Conservation (phyloP, 2,888 invertebrate genomes). For the Pecten maximus region DNA sequence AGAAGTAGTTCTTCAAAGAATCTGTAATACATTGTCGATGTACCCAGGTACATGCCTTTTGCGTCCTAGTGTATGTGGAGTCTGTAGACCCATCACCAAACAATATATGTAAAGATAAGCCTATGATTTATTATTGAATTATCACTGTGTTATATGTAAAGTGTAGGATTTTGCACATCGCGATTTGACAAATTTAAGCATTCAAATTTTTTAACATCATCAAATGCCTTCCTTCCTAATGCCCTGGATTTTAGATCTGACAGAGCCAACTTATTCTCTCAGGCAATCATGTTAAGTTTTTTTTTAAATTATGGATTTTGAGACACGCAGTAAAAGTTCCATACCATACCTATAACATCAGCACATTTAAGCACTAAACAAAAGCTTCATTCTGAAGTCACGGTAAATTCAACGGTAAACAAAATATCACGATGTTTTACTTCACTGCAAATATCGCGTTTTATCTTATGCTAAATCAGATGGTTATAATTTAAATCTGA, state of each 20-base stretch:
- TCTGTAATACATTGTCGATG: too few relatives aligned
- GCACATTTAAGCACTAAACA: not conserved
- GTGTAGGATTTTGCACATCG: not conserved
- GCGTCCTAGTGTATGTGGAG: too few relatives aligned
- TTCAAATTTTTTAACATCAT: too few relatives aligned
- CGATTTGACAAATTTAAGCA: not conserved
- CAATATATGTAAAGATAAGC: too few relatives aligned
- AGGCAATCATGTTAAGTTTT: not conserved
- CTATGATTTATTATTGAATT: too few relatives aligned
- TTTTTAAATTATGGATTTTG: not conserved
- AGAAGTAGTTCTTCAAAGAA: too few relatives aligned
- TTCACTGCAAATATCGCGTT: conserved; percentile 1
- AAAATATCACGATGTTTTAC: not conserved
- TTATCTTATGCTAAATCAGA: not conserved
- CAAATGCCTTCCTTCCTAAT: not conserved
- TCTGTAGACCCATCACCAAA: too few relatives aligned
- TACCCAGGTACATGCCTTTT: too few relatives aligned
- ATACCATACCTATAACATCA: conserved; percentile 7
- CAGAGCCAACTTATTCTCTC: not conserved
- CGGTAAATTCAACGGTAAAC: not conserved
- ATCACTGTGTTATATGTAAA: not conserved
- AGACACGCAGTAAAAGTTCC: conserved; percentile 17
- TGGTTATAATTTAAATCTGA: not conserved
- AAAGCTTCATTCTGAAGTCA: not conserved
- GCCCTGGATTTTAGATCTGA: not conserved